A percentile compares a stretch with the other conserved stretches of the same genome.
Conservation (phyloP, 2,113 vertebrate species). For the Zosterops borbonicus region DNA sequence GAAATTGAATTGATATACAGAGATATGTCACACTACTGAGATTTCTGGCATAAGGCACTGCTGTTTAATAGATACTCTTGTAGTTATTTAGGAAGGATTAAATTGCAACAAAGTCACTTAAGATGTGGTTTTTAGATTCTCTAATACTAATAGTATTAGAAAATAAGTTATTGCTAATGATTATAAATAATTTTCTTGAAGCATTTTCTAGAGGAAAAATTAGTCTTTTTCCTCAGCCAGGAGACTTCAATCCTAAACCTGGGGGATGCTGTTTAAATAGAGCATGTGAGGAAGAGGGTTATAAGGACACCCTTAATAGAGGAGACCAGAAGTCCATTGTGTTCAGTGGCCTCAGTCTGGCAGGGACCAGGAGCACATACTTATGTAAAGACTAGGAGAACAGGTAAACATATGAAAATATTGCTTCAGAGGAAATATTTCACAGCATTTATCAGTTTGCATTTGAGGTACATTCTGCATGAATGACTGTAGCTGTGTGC, state of each 20-base stretch:
- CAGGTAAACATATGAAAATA: neutral
- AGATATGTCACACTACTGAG: conserved; percentile 9
- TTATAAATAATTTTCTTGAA: conserved; percentile 11
- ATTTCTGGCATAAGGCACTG: neutral
- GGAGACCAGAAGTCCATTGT: neutral
- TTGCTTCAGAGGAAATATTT: neutral
- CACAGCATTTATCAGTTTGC: neutral
- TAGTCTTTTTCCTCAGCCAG: neutral
- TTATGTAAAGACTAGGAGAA: neutral
- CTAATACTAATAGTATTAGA: conserved; percentile 13
- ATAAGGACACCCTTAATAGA: neutral
- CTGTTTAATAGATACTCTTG: neutral
- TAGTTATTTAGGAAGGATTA: conserved; percentile 12
- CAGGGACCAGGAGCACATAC: neutral
- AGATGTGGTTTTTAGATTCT: neutral
- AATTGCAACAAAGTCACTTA: neutral
- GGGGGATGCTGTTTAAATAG: neutral
- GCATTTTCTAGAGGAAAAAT: neutral
- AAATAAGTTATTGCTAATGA: neutral
- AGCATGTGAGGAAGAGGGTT: neutral
- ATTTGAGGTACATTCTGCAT: neutral
- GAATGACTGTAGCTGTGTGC: neutral
- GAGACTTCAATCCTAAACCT: neutral
- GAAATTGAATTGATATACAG: conserved; percentile 9
- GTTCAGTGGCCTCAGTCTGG: neutral